Conservation (phyloP, 1,140 invertebrate genomes). For the Listronotus oregonensis region DNA sequence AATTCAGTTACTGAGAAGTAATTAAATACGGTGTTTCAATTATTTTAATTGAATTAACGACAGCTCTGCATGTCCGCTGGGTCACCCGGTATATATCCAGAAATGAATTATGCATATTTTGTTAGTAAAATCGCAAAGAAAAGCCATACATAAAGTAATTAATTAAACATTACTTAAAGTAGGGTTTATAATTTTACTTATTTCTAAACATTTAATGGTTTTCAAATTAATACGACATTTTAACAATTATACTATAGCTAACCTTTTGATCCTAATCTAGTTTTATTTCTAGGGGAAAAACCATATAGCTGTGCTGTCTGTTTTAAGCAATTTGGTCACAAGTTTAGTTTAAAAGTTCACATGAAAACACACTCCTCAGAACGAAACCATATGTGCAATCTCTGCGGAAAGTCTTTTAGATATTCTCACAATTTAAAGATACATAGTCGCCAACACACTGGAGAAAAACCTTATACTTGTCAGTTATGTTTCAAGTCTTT, state of each 20-base stretch:
- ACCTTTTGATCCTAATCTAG: background rate
- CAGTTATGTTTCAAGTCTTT: constrained; percentile 61
- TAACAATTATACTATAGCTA: background rate
- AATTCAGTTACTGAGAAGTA: too few species aligned
- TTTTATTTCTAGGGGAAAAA: constrained; percentile 56
- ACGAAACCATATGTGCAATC: constrained; percentile 66
- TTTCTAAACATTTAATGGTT: too few species aligned
- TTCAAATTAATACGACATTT: too few species aligned
- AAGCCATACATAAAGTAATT: too few species aligned
- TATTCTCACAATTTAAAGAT: constrained; percentile 79
- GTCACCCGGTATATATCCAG: too few species aligned
- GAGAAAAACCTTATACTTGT: constrained; percentile 64
- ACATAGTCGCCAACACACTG: constrained; percentile 78
- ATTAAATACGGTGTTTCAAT: too few species aligned
- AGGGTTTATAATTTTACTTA: too few species aligned
- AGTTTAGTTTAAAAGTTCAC: constrained; percentile 66
- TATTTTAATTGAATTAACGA: too few species aligned
- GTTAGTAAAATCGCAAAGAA: too few species aligned
- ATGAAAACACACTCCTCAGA: constrained; percentile 68
- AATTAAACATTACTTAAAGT: too few species aligned
- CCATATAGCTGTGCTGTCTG: constrained; percentile 64
- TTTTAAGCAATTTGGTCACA: constrained; percentile 62
- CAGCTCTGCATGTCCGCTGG: too few species aligned
- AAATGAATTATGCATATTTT: too few species aligned
- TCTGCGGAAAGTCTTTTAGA: constrained; percentile 67